phyloP scores from a whole-genome alignment of 2,113 vertebrate genomes.

The Poecile atricapillus region DNA sequence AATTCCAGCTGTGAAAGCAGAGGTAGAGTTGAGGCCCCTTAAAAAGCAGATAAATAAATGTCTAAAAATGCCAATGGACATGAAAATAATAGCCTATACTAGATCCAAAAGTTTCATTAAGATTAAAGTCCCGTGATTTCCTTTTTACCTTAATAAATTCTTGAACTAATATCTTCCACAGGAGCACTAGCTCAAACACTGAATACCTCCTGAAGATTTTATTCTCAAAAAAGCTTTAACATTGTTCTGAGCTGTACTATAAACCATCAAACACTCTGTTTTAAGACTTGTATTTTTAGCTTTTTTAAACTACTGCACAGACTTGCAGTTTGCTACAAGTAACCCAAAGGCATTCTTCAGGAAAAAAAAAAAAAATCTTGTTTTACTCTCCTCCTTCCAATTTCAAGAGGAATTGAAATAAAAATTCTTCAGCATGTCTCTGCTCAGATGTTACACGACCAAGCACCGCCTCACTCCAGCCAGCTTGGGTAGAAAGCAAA shows the following conservation, averaged over 20 bases:
- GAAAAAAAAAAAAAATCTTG: background rate
- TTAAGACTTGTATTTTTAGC: slow-evolving; percentile 17
- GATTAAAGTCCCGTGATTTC: background rate
- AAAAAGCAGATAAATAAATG: slow-evolving; percentile 26
- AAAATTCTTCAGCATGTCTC: background rate
- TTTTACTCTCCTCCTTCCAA: background rate
- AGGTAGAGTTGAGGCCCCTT: background rate
- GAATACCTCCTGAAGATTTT: background rate
- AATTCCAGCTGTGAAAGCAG: slow-evolving; percentile 39
- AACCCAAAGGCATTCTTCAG: slow-evolving; percentile 9
- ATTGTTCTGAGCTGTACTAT: background rate
- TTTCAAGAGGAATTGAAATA: background rate
- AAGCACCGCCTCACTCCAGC: background rate
- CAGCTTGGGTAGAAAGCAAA: background rate
- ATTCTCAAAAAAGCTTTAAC: background rate
- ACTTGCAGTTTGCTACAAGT: background rate
- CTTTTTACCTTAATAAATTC: slow-evolving; percentile 8
- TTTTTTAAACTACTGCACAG: background rate
- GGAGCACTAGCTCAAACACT: background rate
- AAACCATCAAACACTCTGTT: background rate
- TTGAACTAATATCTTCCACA: background rate
- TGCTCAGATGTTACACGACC: background rate
- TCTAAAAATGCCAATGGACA: background rate
- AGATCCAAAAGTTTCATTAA: background rate
- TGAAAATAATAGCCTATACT: background rate